Evolutionary conservation across 2,113 vertebrate genomes (phyloP).

Genomic region (Ciconia stormi): DNA sequence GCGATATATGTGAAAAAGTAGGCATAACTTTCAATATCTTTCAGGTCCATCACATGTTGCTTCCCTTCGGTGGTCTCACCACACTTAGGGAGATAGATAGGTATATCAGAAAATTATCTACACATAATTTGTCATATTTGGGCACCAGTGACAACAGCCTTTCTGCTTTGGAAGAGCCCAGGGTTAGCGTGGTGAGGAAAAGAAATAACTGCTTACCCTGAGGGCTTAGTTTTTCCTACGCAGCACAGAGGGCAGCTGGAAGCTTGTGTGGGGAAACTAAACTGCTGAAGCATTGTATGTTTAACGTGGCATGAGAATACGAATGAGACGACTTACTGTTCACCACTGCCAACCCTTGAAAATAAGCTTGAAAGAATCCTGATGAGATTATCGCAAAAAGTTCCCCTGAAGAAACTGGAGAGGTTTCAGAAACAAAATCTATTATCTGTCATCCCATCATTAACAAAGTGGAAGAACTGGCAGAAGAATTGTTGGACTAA

Average conservation of each 20-base stretch:
- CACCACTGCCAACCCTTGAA: neutral
- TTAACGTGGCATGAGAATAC: slow-evolving; percentile 13
- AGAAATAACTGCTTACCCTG: slow-evolving; percentile 50
- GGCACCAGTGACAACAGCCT: slow-evolving; percentile 32
- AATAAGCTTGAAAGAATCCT: slow-evolving; percentile 33
- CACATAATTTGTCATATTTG: slow-evolving; percentile 65
- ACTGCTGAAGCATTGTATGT: neutral
- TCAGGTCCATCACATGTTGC: neutral
- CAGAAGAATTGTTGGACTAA: neutral
- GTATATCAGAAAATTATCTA: slow-evolving; percentile 54
- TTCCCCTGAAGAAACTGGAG: neutral
- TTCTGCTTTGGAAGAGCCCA: slow-evolving; percentile 35
- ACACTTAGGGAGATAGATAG: slow-evolving; percentile 59
- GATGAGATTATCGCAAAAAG: neutral
- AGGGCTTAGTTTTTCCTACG: slow-evolving; percentile 2
- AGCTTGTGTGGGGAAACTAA: neutral
- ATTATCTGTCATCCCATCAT: neutral
- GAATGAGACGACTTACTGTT: slow-evolving; percentile 12
- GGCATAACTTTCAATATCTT: neutral
- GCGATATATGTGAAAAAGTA: neutral
- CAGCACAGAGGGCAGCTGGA: slow-evolving; percentile 25
- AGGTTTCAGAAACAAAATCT: slow-evolving; percentile 24
- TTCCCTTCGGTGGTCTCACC: neutral
- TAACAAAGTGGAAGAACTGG: neutral
- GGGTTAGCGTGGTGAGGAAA: slow-evolving; percentile 35